Evolutionary conservation across 2,797 vertebrate genomes (phyloP), one percentile per base, ranked within the genome.

Genomic region (Notolabrus celidotus): DNA sequence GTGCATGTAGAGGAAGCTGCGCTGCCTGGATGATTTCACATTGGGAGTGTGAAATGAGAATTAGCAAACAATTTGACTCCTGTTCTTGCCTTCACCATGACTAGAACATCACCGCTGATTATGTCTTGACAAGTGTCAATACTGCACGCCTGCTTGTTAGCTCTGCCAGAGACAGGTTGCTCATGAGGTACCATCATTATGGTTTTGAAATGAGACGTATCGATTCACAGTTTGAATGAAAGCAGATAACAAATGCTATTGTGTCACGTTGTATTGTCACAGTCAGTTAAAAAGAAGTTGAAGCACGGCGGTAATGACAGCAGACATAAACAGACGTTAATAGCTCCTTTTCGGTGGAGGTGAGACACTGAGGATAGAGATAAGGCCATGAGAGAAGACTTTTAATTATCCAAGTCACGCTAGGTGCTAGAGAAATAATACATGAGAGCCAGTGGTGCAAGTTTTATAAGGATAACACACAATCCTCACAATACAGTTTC

Each of bases 31-130:
- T 91, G 86, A 82, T 88, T 91, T 89, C 86, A 89, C 86, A 85
- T 91, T 71, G 83, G 84, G 83, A 90, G 82, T 87, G 85, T 91
- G 90, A 91, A 92, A 92, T 84, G 86, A 89, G 85, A 87, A 87
- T 92, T 92, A 90, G 83, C 80, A 83, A 91, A 91, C 87, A 88
- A 93, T 92, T 88, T 86, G 82, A 84, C 80, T 86, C 79, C 89
- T 70, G 85, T 86, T 90, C 84, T 82, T 83, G 76, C 78, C 82
- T 77, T 80, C 73, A 71, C 74, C 81, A 81, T 79, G 91, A 89
- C 91, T 88, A 86, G 89, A 92, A 88, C 83, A 89, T 90, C 87
- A 83, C 51, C 8, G 77, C 77, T 83, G 88, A 91, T 92, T 85
- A 88, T 83, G 82, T 87, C 80, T 79, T 82, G 87, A 92, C 86